Evolutionary conservation across 2,888 invertebrate genomes (phyloP).

Genomic region (Patella pellucida): DNA sequence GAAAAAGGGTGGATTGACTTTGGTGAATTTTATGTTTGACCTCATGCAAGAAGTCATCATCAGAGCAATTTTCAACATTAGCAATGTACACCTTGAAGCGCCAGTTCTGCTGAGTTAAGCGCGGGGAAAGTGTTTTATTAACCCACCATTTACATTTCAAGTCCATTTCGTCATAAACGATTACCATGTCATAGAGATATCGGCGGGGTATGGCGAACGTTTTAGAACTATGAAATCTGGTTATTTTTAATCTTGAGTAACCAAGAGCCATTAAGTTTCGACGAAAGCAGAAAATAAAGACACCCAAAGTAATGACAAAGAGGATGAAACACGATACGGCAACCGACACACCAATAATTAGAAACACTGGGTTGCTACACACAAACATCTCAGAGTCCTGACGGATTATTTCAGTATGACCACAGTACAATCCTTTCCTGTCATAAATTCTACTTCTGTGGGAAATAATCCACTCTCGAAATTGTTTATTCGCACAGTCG

Average conservation of each 20-base stretch:
- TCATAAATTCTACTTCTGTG: slow-evolving; percentile 15
- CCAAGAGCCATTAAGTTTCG: slow-evolving; percentile 6
- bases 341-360: not conserved
- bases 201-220: not conserved
- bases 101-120: slow-evolving; percentile 17
- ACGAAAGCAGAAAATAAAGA: slow-evolving; percentile 16
- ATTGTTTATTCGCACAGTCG: slow-evolving; percentile 18
- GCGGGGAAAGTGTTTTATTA: slow-evolving; percentile 19
- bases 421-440: slow-evolving; percentile 6
- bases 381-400: not conserved
- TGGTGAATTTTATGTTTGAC: not conserved
- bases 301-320: not conserved
- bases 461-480: slow-evolving; percentile 20
- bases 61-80: not conserved
- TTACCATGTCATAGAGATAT: slow-evolving; percentile 16
- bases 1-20: not conserved
- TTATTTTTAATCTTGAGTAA: not conserved
- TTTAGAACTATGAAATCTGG: not conserved
- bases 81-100: slow-evolving; percentile 24
- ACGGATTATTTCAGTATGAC: not conserved
- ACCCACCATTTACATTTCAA: slow-evolving; percentile 30
- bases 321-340: slow-evolving; percentile 9
- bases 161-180: slow-evolving; percentile 28
- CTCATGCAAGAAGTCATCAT: not conserved
- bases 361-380: not conserved